Evolutionary conservation across 2,113 vertebrate species (phyloP), one percentile per base, ranked within the genome.

Genomic region (Larimichthys polyactis): DNA sequence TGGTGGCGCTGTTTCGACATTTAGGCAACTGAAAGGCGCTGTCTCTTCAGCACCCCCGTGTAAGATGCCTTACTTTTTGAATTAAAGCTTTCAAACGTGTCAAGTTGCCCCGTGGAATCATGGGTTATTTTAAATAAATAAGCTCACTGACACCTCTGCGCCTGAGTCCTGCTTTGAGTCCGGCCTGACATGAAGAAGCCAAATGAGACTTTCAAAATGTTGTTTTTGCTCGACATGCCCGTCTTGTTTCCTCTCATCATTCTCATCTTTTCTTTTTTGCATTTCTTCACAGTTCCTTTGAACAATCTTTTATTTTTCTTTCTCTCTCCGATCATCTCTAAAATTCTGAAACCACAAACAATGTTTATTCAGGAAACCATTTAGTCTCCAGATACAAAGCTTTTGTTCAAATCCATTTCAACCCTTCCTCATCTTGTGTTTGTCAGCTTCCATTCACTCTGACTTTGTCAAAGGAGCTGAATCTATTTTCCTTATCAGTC

Each of bases 341-440:
- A 9, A 78, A 65, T n/a, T 22, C 52, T 22, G 4, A 36, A 36
- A 6, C 22, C 64, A 59, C 75, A 49, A 55, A 29, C 46, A n/a
- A 11, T 46, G 65, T 83, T 82, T 83, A 64, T 84, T 73, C 43
- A 66, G 15, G 27, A 57, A 29, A 43, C 66, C 73, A 60, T 64
- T 79, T 65, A 44, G n/a, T 71, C 49, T 54, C 74, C 2, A 29
- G 65, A 71, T 49, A 52, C 15, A 7, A 27, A 60, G 52, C 43
- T 49, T 74, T 73, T 71, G 52, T 32, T 81, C 60, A 46, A 60
- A 81, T 86, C 83, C 8, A 48, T 51, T 51, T 60, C 51, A 79
- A 64, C 63, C 58, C 20, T 27, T 76, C 40, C 74, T 73, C 80
- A 81, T 87, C 82, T 83, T 90, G 81, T 72, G 54, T 22, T 83